These are phyloP conservation scores for Heliconius aoede DNA, from an alignment of 2,888 invertebrate genomes.

Conservation along the genomic window DNA sequence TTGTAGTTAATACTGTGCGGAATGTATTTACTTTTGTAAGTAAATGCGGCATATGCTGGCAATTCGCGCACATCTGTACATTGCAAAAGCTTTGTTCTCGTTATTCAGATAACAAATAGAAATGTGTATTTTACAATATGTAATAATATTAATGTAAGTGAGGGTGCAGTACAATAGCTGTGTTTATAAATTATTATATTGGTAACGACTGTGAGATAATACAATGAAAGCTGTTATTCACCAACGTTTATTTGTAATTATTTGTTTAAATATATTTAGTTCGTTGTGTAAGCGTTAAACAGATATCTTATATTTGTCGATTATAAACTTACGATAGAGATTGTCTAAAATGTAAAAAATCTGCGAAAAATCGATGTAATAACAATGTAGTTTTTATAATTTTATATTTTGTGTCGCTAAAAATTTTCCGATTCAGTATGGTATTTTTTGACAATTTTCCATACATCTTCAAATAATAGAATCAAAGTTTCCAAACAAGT, in stretches of 20 bases:
- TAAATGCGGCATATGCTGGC: conserved; percentile 4
- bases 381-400: neutral
- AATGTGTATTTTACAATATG: conserved; percentile 49
- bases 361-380: conserved; percentile 47
- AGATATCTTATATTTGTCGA: conserved; percentile 16
- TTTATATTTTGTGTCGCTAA: neutral
- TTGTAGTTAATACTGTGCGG: neutral
- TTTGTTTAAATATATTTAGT: conserved; percentile 30
- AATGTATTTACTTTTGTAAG: conserved; percentile 8
- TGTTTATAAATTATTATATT: conserved; percentile 25
- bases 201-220: conserved; percentile 29
- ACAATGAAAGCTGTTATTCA: conserved; percentile 32
- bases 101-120: conserved; percentile 7
- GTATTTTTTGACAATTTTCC: neutral
- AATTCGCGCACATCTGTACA: neutral
- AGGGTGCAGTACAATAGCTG: conserved; percentile 17
- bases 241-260: conserved; percentile 12
- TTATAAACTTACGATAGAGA: conserved; percentile 55
- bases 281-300: conserved; percentile 23
- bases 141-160: conserved; percentile 49
- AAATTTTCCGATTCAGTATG: neutral
- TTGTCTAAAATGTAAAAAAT: conserved; percentile 40
- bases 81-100: conserved; percentile 7
- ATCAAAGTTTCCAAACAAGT: neutral
- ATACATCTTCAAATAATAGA: neutral